Percentiles rank a stretch among this genome's conserved stretches.
phyloP scores from a whole-genome alignment of 2,113 vertebrate genomes.

The Cynoglossus semilaevis region DNA sequence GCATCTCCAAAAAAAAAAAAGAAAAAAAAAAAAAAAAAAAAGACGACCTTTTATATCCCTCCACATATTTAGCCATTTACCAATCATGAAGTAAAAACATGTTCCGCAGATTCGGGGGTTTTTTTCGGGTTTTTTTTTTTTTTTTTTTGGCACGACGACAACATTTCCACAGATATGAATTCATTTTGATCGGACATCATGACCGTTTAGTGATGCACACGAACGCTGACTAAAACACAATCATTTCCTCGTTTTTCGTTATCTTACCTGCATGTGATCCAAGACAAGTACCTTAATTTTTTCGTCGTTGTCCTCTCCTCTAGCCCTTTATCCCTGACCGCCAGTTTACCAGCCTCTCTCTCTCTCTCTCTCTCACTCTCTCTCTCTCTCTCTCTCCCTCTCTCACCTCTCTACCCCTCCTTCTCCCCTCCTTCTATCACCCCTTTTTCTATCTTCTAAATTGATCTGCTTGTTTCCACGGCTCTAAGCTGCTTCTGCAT shows the following conservation, averaged over 20 bases:
- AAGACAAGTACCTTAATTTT: slow-evolving; percentile 62
- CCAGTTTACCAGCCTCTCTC: slow-evolving; percentile 47
- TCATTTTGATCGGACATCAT: slow-evolving; percentile 16
- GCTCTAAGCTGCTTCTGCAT: slow-evolving; percentile 70
- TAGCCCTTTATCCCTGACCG: slow-evolving; percentile 37
- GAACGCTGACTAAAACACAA: slow-evolving; percentile 42
- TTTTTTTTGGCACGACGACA: slow-evolving; percentile 10
- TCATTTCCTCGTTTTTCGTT: slow-evolving; percentile 60
- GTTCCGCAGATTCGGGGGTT: slow-evolving; percentile 20
- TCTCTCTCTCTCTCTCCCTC: slow-evolving; percentile 35
- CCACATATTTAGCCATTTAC: too few relatives aligned
- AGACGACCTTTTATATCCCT: too few relatives aligned
- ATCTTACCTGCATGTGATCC: slow-evolving; percentile 42
- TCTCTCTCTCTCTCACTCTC: slow-evolving; percentile 53
- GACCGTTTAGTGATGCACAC: slow-evolving; percentile 20
- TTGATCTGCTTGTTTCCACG: slow-evolving; percentile 70
- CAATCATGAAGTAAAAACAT: too few relatives aligned
- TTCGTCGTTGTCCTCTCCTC: slow-evolving; percentile 53
- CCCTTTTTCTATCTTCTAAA: slow-evolving; percentile 30
- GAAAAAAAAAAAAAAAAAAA: too few relatives aligned
- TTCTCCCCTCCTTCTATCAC: too few relatives aligned
- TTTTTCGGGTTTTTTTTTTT: too few relatives aligned
- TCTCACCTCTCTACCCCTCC: background rate
- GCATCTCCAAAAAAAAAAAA: slow-evolving; percentile 48
- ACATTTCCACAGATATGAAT: slow-evolving; percentile 11